These are phyloP conservation scores for Craniophora ligustri DNA, from an alignment of 2,888 invertebrate genomes.

Conservation along the genomic window DNA sequence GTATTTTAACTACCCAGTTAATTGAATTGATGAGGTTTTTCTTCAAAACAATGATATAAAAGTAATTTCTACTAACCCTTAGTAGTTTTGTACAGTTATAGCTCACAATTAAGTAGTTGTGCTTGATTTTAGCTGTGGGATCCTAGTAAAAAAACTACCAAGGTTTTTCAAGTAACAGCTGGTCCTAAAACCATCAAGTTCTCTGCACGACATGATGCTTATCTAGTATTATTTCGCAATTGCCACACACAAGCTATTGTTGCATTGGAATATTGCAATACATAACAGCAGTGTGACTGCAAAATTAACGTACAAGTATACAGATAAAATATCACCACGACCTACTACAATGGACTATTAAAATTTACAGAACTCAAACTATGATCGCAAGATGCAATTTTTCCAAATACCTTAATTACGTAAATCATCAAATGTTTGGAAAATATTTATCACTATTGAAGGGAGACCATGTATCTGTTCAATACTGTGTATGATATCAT, in stretches of 20 bases:
- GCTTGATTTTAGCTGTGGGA: not conserved
- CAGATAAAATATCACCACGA: conserved; percentile 25
- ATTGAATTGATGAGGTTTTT: no score
- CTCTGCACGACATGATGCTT: conserved; percentile 13
- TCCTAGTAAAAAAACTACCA: not conserved
- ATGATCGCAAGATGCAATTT: conserved; percentile 30
- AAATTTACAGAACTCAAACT: no score
- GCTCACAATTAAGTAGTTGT: not conserved
- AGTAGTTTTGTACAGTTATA: no score
- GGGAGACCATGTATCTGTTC: conserved; percentile 13
- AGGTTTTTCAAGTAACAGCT: conserved; percentile 30
- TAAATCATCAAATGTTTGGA: conserved; percentile 36
- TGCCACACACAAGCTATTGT: conserved; percentile 24
- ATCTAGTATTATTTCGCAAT: conserved; percentile 35
- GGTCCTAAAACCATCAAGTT: conserved; percentile 7
- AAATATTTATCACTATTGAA: not conserved
- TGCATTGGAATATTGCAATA: conserved; percentile 41
- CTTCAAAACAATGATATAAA: no score
- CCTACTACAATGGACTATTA: conserved; percentile 51
- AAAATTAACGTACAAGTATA: conserved; percentile 23
- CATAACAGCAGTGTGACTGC: conserved; percentile 19
- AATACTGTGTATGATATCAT: conserved; percentile 28
- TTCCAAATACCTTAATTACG: conserved; percentile 51
- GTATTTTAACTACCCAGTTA: no score
- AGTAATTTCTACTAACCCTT: no score